Percentiles rank a stretch among this genome's conserved stretches.
These are phyloP conservation scores for Drosophila nasuta DNA, from an alignment of 1,140 invertebrate species.

Conservation along the genomic window DNA sequence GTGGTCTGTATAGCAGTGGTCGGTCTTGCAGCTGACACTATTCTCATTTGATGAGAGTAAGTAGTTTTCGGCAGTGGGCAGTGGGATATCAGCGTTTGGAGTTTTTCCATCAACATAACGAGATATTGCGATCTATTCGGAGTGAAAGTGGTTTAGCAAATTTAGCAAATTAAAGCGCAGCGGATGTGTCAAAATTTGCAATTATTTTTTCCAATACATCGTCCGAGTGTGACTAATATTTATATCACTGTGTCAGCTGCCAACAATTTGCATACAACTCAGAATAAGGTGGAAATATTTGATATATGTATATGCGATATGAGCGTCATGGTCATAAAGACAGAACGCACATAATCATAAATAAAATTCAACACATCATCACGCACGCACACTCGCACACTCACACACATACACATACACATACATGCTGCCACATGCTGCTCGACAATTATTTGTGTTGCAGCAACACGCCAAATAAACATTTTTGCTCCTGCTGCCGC, in stretches of 20 bases:
- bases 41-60: constrained; percentile 37
- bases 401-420: constrained; percentile 21
- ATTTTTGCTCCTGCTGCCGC: constrained; percentile 46
- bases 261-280: constrained; percentile 42
- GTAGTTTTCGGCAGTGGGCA: background rate
- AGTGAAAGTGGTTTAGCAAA: background rate
- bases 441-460: constrained; percentile 82
- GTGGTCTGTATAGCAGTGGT: constrained; percentile 22
- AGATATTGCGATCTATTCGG: constrained; percentile 12
- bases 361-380: constrained; percentile 59
- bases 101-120: constrained; percentile 58
- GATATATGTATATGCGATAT: constrained; percentile 38
- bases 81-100: constrained; percentile 39
- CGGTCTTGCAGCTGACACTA: constrained; percentile 59
- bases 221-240: constrained; percentile 32
- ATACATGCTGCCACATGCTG: constrained; percentile 69
- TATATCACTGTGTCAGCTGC: constrained; percentile 39
- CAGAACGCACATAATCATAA: constrained; percentile 68
- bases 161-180: constrained; percentile 2
- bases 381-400: constrained; percentile 37
- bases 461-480: constrained; percentile 79
- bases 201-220: constrained; percentile 32
- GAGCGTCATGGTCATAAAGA: constrained; percentile 52
- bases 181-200: constrained; percentile 23
- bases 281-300: constrained; percentile 54